Percentiles rank a stretch among this genome's conserved stretches.
These are phyloP conservation scores for Athene cunicularia DNA, from an alignment of 2,113 vertebrate species.

Conservation along the genomic window DNA sequence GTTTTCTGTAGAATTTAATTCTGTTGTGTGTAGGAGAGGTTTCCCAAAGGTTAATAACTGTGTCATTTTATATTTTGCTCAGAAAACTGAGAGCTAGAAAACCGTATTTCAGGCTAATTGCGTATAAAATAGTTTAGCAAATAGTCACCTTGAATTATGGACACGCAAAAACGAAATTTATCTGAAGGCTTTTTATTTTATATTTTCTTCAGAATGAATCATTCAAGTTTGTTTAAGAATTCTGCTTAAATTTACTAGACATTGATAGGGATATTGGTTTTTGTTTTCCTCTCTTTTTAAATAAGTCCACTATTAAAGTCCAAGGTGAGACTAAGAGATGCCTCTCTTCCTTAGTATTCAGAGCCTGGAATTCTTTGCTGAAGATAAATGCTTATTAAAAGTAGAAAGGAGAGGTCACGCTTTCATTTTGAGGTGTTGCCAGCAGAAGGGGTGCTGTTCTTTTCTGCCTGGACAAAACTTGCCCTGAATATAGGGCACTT, in stretches of 20 bases:
- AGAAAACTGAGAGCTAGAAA: slow-evolving; percentile 17
- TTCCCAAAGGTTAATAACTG: slow-evolving; percentile 50
- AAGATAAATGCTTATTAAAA: background rate
- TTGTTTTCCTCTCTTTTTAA: background rate
- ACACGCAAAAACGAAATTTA: background rate
- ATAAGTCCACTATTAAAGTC: background rate
- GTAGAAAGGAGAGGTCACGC: background rate
- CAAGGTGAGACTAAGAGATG: background rate
- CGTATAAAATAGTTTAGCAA: slow-evolving; percentile 44
- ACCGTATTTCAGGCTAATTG: slow-evolving; percentile 39
- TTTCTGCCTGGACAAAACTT: background rate
- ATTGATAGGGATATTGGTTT: background rate
- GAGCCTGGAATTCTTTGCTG: background rate
- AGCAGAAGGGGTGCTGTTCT: background rate
- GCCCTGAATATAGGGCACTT: background rate
- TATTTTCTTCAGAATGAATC: slow-evolving; percentile 20
- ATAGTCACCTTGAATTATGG: slow-evolving; percentile 44
- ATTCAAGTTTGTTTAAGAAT: background rate
- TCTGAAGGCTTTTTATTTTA: background rate
- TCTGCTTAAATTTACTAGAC: background rate
- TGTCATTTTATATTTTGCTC: slow-evolving; percentile 54
- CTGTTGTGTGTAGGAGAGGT: slow-evolving; percentile 19
- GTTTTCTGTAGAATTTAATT: slow-evolving; percentile 49
- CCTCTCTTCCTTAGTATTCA: background rate
- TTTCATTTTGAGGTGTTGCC: background rate